Base-by-base conservation (phyloP, 2,888 invertebrate species). In the Eulithis prunata region DNA sequence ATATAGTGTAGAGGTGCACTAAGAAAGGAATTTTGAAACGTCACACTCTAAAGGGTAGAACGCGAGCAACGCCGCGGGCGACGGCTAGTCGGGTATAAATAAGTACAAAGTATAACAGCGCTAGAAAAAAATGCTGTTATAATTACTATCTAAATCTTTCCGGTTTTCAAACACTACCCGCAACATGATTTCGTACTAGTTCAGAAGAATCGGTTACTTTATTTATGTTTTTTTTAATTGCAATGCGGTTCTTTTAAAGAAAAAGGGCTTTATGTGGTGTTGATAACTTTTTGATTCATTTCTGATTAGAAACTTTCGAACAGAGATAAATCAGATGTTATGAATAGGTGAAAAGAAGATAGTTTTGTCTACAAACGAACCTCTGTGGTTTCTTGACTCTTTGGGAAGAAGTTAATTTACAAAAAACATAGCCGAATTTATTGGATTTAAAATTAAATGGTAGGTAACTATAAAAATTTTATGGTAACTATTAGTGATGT, bases 151-250 rank as follows among this genome's bases (percentile, higher is more conserved):
- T n/a, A 41, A 41, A 41, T 10, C 41, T 10, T 41, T 41, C 49
- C 10, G 12, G 32, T 45, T 51, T 64, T 63, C 41, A 45, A 6
- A 64, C 64, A 52, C 43, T 14, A 57, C 8, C 45, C 4, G 57
- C 43, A 45, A 54, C 67, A 60, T 53, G 41, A 56, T 64, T 68
- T 57, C 57, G 52, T 56, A 60, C 63, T 49, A 57, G 21, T 57
- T 61, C 52, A 3, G 4, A 57, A 64, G 67, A 61, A 47, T 57
- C n/a, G 43, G 49, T 38, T 14, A 8, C 49, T 61, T 54, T 62
- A 57, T 57, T 68, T 64, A 68, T 57, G 67, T 52, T 63, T 10
- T 57, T 68, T 64, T 57, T 68, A 58, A 64, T 68, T 68, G 68
- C 64, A 61, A 49, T 10, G 45, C 47, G 55, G 53, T 56, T 57